Evolutionary conservation across 2,113 vertebrate species (phyloP).

Genomic region (Dendropsophus ebraccatus): DNA sequence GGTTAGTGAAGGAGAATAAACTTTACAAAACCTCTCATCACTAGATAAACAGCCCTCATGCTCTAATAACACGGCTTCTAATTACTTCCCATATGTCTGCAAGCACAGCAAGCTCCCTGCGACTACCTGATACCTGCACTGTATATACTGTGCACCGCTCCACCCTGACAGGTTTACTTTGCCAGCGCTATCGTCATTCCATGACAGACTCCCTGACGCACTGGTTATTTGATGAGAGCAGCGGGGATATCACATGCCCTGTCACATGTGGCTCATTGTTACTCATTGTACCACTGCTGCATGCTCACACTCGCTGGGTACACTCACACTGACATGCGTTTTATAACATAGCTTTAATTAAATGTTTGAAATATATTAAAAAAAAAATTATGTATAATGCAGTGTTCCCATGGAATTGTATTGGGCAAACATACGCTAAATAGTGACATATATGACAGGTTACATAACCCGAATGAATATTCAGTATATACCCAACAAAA

Average conservation of each 20-base stretch:
- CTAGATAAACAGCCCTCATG: conserved; percentile 47
- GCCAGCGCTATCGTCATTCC: neutral
- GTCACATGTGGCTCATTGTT: neutral
- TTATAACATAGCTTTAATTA: neutral
- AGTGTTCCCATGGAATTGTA: too few species aligned
- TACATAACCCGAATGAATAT: too few species aligned
- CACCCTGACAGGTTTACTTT: neutral
- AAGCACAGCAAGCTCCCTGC: neutral
- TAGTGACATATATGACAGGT: too few species aligned
- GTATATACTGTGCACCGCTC: too few species aligned
- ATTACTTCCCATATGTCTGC: conserved; percentile 46
- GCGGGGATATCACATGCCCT: neutral
- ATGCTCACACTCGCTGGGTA: neutral
- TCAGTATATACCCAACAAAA: too few species aligned
- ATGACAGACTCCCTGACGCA: neutral
- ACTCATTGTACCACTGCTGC: neutral
- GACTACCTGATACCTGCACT: neutral
- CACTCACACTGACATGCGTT: neutral
- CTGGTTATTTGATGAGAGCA: neutral
- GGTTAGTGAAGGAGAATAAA: conserved; percentile 5
- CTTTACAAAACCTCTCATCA: conserved; percentile 38
- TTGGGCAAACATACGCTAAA: too few species aligned
- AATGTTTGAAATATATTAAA: neutral
- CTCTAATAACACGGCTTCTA: conserved; percentile 27
- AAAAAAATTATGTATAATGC: too few species aligned